Conservation (phyloP, 2,888 invertebrate genomes). For the Agrotis clavis region DNA sequence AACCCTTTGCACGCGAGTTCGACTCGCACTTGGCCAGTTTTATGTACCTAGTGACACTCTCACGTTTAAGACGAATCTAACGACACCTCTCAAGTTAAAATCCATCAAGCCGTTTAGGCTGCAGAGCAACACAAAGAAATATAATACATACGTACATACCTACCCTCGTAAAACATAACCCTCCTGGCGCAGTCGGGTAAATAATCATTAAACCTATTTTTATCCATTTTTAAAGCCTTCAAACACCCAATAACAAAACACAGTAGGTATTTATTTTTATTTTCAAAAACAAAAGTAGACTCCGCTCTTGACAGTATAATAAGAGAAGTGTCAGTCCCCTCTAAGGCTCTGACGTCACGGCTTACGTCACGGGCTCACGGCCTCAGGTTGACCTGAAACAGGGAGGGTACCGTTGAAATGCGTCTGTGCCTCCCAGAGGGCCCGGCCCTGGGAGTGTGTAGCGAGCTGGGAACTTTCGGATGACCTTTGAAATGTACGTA, state of each 20-base stretch:
- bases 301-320: slow-evolving; percentile 34
- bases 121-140: no score
- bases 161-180: no score
- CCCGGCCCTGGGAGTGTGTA: slow-evolving; percentile 14
- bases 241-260: neutral
- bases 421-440: slow-evolving; percentile 46
- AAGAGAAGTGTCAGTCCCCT: slow-evolving; percentile 41
- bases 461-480: neutral
- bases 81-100: no score
- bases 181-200: no score
- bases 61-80: no score
- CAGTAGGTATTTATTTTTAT: slow-evolving; percentile 25
- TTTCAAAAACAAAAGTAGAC: slow-evolving; percentile 17
- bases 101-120: no score
- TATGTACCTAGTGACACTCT: no score
- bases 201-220: no score
- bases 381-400: slow-evolving; percentile 60
- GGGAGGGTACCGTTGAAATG: slow-evolving; percentile 42
- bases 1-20: no score
- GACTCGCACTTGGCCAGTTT: no score
- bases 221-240: no score
- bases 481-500: slow-evolving; percentile 17
- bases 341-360: slow-evolving; percentile 52
- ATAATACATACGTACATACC: no score
- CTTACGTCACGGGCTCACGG: slow-evolving; percentile 61